phyloP scores from a whole-genome alignment of 1,140 invertebrate species.

The Drosophila micromelanica region DNA sequence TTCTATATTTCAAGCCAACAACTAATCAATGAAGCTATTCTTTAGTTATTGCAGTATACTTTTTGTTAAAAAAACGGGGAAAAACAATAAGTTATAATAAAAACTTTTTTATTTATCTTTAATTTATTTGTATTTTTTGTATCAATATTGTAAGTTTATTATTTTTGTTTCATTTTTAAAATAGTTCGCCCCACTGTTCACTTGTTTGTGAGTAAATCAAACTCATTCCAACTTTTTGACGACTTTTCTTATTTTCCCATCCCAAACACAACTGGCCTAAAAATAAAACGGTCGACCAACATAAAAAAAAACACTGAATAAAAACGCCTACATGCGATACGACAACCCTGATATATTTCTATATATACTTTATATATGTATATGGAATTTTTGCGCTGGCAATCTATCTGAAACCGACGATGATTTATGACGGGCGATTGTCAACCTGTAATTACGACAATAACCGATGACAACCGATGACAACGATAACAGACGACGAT shows the following conservation, averaged over 20 bases:
- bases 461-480: constrained; percentile 51
- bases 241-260: constrained; percentile 28
- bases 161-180: too few species aligned
- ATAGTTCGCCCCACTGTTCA: neutral
- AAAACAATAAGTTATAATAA: too few species aligned
- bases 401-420: constrained; percentile 71
- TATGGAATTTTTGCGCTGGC: constrained; percentile 38
- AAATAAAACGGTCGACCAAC: constrained; percentile 69
- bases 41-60: too few species aligned
- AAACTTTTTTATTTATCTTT: too few species aligned
- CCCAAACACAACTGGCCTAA: constrained; percentile 36
- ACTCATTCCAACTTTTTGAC: neutral
- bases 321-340: neutral
- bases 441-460: constrained; percentile 72
- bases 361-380: constrained; percentile 9
- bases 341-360: too few species aligned
- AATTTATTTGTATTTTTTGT: too few species aligned
- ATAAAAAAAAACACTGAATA: constrained; percentile 29
- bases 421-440: constrained; percentile 72
- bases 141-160: too few species aligned
- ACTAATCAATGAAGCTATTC: too few species aligned
- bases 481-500: constrained; percentile 67
- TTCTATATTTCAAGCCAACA: too few species aligned
- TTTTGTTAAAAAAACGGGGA: too few species aligned
- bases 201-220: neutral